Percentiles rank a stretch among this genome's conserved stretches.
phyloP scores from a whole-genome alignment of 2,797 vertebrate species.

The Chrosomus eos region DNA sequence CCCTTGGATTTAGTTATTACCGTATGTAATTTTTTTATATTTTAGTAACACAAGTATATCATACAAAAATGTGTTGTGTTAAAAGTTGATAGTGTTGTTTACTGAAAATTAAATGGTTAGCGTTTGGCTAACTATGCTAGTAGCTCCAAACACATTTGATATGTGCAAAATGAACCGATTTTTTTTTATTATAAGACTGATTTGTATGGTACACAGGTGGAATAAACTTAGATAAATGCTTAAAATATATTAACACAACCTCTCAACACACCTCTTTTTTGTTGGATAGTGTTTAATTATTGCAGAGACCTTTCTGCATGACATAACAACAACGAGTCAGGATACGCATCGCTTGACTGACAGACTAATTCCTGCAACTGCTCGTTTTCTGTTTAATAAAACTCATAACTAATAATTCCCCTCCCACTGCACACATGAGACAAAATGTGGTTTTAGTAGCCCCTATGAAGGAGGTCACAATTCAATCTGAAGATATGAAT shows the following conservation, averaged over 20 bases:
- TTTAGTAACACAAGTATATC: too few species aligned
- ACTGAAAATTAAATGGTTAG: too few species aligned
- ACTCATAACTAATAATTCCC: neutral
- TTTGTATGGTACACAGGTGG: neutral
- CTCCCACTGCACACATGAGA: constrained; percentile 40
- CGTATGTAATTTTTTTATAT: too few species aligned
- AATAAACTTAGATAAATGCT: neutral
- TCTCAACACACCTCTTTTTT: constrained; percentile 37
- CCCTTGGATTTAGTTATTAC: too few species aligned
- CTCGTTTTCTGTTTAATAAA: constrained; percentile 22
- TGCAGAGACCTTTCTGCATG: constrained; percentile 60
- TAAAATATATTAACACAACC: constrained; percentile 15
- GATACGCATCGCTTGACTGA: constrained; percentile 47
- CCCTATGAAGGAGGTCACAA: constrained; percentile 57
- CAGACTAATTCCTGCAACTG: constrained; percentile 14
- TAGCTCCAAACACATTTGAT: neutral
- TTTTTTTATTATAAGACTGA: neutral
- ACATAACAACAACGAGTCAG: constrained; percentile 34
- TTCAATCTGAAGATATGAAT: neutral
- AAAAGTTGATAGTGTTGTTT: too few species aligned
- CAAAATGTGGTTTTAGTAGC: constrained; percentile 55
- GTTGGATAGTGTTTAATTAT: constrained; percentile 42
- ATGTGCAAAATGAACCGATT: neutral
- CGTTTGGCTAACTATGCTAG: neutral
- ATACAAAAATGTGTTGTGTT: too few species aligned